Base-by-base conservation (phyloP, 2,888 invertebrate species). In the Tiliacea citrago region DNA sequence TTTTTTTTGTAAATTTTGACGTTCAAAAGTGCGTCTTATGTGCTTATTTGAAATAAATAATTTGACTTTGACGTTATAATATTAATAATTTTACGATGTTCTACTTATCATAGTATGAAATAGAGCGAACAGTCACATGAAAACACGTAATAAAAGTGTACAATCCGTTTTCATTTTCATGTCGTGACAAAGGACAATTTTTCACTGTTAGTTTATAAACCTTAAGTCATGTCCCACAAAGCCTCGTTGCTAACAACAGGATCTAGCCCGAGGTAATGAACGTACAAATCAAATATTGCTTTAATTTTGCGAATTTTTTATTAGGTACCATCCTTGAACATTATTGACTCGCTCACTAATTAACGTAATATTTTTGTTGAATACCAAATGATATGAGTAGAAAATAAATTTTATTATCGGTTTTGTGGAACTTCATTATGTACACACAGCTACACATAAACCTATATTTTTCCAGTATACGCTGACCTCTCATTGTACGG, bases 131-230 rank as follows among this genome's bases (percentile, higher is more conserved):
- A 51, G 47, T 71, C 83, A 63, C 62, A 79, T 79, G 73, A 79
- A 79, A 71, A 72, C 79, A 79, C 47, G 65, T 79, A 67, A 83
- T 79, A 71, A 72, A 68, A 39, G 39, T 58, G 42, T 42, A 63
- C 63, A 82, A 68, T 77, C 68, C 29, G 79, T 83, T 69, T 84
- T 60, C 51, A 66, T 83, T 69, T 84, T 60, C 51, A 66, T 81
- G 42, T 42, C 81, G 81, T 81, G 81, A 84, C 81, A 69, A 67
- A 63, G 61, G 66, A 29, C 66, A 24, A 81, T 81, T 84, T 81
- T 84, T 68, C 81, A 75, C 51, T 62, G 75, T 74, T 55, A 51
- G 63, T 79, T 55, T 67, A 82, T 61, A 73, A 62, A 69, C 80
- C 74, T 66, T 69, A 69, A 55, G 68, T 84, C 67, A 65, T 79